phyloP scores from a whole-genome alignment of 2,888 invertebrate genomes.

The Apotomis betuletana region DNA sequence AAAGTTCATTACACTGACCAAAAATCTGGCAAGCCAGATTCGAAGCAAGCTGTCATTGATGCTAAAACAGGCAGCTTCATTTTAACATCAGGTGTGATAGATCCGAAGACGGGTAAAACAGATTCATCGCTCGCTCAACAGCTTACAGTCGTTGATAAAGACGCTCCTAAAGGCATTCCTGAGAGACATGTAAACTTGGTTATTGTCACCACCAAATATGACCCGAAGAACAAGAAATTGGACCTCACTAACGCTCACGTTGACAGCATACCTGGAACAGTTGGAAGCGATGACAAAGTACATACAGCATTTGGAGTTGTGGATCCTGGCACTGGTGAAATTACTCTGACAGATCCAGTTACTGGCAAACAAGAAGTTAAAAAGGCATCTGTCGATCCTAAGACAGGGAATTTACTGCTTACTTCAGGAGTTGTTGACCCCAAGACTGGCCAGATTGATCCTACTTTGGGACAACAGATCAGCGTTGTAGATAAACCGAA shows the following conservation, averaged over 20 bases:
- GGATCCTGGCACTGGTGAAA: slow-evolving; percentile 83
- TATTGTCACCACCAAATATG: slow-evolving; percentile 83
- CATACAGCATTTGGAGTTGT: slow-evolving; percentile 84
- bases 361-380: slow-evolving; percentile 86
- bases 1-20: slow-evolving; percentile 83
- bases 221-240: slow-evolving; percentile 80
- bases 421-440: slow-evolving; percentile 84
- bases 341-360: slow-evolving; percentile 82
- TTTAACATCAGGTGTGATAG: slow-evolving; percentile 84
- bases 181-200: slow-evolving; percentile 79
- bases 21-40: slow-evolving; percentile 85
- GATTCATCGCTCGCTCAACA: slow-evolving; percentile 86
- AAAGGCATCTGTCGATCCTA: slow-evolving; percentile 85
- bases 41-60: slow-evolving; percentile 84
- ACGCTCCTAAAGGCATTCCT: slow-evolving; percentile 74
- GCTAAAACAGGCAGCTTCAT: slow-evolving; percentile 83
- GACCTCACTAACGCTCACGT: slow-evolving; percentile 80
- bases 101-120: slow-evolving; percentile 85
- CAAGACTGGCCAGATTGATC: slow-evolving; percentile 80
- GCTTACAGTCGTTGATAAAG: slow-evolving; percentile 75
- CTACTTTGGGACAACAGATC: slow-evolving; percentile 82
- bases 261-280: slow-evolving; percentile 69
- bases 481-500: slow-evolving; percentile 74
- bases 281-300: slow-evolving; percentile 79
- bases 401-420: slow-evolving; percentile 84